These are phyloP conservation scores for Notodonta dromedarius DNA, from an alignment of 2,888 invertebrate genomes.

Conservation along the genomic window DNA sequence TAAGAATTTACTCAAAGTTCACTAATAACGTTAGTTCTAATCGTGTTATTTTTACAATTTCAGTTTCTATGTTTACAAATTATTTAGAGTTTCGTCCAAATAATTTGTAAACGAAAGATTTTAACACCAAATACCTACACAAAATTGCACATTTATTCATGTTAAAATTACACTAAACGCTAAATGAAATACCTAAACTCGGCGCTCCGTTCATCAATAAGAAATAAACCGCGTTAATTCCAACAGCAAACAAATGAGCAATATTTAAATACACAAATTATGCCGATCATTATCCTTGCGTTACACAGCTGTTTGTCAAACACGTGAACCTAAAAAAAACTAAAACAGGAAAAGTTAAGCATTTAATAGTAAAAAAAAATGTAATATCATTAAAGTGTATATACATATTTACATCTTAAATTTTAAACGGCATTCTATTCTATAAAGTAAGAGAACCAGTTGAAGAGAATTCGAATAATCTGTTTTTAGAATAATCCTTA, in stretches of 20 bases:
- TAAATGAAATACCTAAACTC: conserved; percentile 19
- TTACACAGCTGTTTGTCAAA: conserved; percentile 22
- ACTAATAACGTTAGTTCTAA: conserved; percentile 16
- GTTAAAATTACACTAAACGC: conserved; percentile 47
- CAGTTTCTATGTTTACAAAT: too few relatives aligned
- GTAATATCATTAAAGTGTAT: conserved; percentile 77
- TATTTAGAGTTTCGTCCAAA: conserved; percentile 16
- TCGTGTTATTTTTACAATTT: conserved; percentile 13
- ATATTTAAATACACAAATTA: conserved; percentile 24
- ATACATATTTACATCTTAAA: conserved; percentile 82
- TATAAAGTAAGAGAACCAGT: conserved; percentile 59
- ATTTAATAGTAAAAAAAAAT: conserved; percentile 61
- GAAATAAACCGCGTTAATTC: conserved; percentile 36
- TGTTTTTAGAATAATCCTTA: conserved; percentile 45
- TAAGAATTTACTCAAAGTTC: conserved; percentile 19
- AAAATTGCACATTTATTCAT: conserved; percentile 42
- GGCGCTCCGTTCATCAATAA: conserved; percentile 12
- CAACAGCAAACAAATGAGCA: conserved; percentile 48
- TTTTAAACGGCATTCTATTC: conserved; percentile 61
- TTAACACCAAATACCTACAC: conserved; percentile 17
- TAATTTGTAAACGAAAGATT: conserved; percentile 15
- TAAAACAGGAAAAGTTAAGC: conserved; percentile 57
- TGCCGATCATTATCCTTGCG: conserved; percentile 30
- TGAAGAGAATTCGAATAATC: conserved; percentile 47
- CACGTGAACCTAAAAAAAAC: conserved; percentile 47